These are phyloP conservation scores for Heloderma charlesbogerti DNA, from an alignment of 2,113 vertebrate species.

Conservation along the genomic window DNA sequence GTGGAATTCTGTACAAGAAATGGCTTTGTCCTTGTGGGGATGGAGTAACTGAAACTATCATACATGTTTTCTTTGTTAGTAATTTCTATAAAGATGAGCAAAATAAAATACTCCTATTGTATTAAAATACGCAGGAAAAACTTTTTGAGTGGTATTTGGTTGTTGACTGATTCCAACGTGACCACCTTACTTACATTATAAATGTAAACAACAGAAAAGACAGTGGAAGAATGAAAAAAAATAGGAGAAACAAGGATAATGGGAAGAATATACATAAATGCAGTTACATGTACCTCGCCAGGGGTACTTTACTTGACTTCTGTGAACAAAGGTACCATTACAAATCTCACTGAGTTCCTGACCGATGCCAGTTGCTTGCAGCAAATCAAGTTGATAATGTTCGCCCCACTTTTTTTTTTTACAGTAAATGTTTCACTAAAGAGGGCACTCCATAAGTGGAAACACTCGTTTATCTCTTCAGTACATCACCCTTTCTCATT, in stretches of 20 bases:
- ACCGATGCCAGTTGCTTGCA: background rate
- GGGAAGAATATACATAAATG: background rate
- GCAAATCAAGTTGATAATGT: background rate
- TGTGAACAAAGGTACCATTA: background rate
- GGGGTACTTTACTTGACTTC: too few species aligned
- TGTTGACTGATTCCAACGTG: too few species aligned
- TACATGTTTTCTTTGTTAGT: too few species aligned
- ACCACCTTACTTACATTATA: too few species aligned
- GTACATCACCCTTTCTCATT: background rate
- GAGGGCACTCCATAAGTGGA: background rate
- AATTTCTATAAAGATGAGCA: too few species aligned
- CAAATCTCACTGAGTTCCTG: background rate
- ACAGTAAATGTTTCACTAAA: background rate
- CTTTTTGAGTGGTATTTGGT: too few species aligned
- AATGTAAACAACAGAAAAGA: background rate
- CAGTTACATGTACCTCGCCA: too few species aligned
- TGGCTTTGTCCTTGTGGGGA: too few species aligned
- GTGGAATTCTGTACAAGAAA: too few species aligned
- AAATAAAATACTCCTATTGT: too few species aligned
- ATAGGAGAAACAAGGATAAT: background rate
- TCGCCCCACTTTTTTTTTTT: background rate
- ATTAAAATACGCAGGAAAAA: background rate
- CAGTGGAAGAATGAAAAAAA: background rate
- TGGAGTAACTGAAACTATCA: too few species aligned
- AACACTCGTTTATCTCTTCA: constrained; percentile 1